Base-by-base conservation (phyloP, 2,888 invertebrate genomes). In the Terebella lapidaria region DNA sequence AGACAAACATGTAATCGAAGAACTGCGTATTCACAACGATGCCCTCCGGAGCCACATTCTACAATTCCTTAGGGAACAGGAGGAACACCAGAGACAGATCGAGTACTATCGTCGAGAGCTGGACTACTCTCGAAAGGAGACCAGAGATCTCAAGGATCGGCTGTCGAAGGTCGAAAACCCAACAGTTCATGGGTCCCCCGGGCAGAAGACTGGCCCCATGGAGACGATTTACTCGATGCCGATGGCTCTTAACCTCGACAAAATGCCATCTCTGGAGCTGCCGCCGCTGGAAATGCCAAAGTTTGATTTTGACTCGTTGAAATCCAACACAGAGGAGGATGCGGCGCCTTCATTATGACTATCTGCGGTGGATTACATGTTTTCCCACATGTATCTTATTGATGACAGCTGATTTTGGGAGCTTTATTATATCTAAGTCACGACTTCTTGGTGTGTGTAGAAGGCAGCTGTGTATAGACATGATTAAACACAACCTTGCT, bases 271-370 rank as follows among this genome's bases (percentile, higher is more conserved):
- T 0, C 74, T 86, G 49, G 83, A 85, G 30, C 58, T 76, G 56
- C 74, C 76, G 56, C 86, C 87, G 4, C 78, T 87, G n/a, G 86
- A 86, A 76, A 83, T 86, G 82, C 86, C 86, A 24, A 81, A 82
- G 58, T 86, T 86, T 72, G 85, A 86, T 72, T 85, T 84, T 72
- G 71, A 71, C 60, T 61, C 56, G n/a, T 35, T 64, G 24, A 49
- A 49, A 24, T 5, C 49, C 5, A n/a, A 24, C 22, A 5, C 18
- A 5, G 49, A 49, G 5, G n/a, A n/a, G n/a, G 49, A 49, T 49
- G 49, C 10, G 49, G 24, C n/a, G 10, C 10, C 42, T 15, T 35
- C 42, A 35, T n/a, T 15, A 35, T 35, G 42, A 35, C 42, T 35
- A 35, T 35, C 42, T n/a, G 42, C 42, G 10, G 10, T 35, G 42